phyloP scores from a whole-genome alignment of 2,888 invertebrate genomes.

The Scaptomyza polygonia region DNA sequence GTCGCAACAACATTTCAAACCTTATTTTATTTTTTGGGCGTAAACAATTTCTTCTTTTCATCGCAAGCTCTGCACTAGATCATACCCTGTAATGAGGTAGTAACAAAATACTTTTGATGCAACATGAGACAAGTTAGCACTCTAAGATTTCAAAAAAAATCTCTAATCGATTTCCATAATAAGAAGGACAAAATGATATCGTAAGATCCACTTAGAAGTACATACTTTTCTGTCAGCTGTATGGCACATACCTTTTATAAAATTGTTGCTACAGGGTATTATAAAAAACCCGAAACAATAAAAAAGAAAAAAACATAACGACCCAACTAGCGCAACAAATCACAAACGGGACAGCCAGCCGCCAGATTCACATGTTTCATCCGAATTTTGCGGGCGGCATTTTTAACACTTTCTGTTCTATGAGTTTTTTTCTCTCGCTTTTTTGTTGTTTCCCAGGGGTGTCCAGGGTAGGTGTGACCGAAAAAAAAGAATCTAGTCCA shows the following conservation, averaged over 20 bases:
- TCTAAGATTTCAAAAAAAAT: too few relatives aligned
- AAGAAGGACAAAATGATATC: too few relatives aligned
- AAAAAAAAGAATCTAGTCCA: neutral
- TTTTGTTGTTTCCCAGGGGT: slow-evolving; percentile 62
- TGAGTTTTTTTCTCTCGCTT: neutral
- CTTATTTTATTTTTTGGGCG: slow-evolving; percentile 41
- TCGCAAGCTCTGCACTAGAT: neutral
- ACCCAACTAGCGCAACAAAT: slow-evolving; percentile 47
- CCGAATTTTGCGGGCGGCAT: slow-evolving; percentile 49
- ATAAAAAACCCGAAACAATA: too few relatives aligned
- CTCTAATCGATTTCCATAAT: too few relatives aligned
- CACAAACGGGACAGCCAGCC: slow-evolving; percentile 26
- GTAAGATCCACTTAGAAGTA: too few relatives aligned
- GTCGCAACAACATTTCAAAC: slow-evolving; percentile 39
- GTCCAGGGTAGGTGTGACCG: slow-evolving; percentile 10
- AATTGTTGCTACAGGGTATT: neutral
- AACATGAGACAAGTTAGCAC: too few relatives aligned
- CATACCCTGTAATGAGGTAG: neutral
- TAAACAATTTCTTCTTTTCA: neutral
- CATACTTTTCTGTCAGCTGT: too few relatives aligned
- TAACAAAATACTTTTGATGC: too few relatives aligned
- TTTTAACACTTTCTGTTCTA: slow-evolving; percentile 64
- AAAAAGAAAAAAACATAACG: neutral
- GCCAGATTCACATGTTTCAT: slow-evolving; percentile 3
- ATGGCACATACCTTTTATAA: neutral